Conservation (phyloP, 2,888 invertebrate genomes). For the Caenorhabditis doughertyi region DNA sequence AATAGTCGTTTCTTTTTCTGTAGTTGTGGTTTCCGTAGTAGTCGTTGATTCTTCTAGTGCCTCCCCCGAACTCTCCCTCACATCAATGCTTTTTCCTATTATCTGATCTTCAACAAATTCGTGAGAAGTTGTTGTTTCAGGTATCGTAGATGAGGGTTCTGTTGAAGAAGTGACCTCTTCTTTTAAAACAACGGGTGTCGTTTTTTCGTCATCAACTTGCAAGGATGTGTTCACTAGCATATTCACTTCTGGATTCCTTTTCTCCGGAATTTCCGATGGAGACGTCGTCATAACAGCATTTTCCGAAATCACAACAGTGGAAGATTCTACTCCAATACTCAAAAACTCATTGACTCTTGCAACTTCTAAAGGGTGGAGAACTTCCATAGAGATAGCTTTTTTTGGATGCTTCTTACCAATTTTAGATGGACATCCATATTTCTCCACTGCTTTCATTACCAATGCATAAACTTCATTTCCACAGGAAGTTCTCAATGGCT, state of each 20-base stretch:
- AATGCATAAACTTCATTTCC: constrained; percentile 52
- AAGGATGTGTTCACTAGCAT: constrained; percentile 39
- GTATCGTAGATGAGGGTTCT: background rate
- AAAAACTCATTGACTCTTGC: constrained; percentile 47
- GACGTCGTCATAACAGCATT: background rate
- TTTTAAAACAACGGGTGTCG: constrained; percentile 1
- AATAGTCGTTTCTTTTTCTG: background rate
- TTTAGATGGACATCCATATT: constrained; percentile 51
- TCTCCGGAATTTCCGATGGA: background rate
- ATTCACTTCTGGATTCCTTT: constrained; percentile 10
- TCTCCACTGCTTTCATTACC: constrained; percentile 48
- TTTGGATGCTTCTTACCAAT: constrained; percentile 33
- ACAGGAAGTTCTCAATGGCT: constrained; percentile 46
- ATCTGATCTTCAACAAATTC: constrained; percentile 5
- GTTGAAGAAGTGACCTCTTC: constrained; percentile 19
- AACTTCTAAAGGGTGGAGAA: constrained; percentile 43
- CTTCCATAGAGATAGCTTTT: no score
- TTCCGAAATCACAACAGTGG: constrained; percentile 3
- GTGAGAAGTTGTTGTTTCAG: background rate
- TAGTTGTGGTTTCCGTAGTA: constrained; percentile 1
- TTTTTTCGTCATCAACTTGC: constrained; percentile 19
- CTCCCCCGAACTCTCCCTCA: constrained; percentile 33
- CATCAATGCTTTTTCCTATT: constrained; percentile 7
- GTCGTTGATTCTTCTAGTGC: background rate
- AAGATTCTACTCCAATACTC: constrained; percentile 27